Conservation (phyloP, 2,888 invertebrate genomes). For the Synanthedon vespiformis region DNA sequence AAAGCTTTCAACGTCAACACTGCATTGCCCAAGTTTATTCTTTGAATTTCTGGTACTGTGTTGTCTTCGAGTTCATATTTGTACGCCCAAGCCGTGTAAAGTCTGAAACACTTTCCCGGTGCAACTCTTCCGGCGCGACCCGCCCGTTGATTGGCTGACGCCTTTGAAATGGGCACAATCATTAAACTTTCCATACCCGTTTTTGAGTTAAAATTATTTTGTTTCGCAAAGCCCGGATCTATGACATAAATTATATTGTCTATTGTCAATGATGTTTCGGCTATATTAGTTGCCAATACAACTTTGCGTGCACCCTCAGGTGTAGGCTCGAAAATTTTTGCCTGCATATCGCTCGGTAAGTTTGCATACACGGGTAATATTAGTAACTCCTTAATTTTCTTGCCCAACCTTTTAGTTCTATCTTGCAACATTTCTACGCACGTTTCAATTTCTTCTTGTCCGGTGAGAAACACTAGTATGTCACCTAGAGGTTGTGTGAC, state of each 20-base stretch:
- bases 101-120: conserved; percentile 96
- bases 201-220: conserved; percentile 97
- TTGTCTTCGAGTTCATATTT: conserved; percentile 98
- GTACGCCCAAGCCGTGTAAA: conserved; percentile 99
- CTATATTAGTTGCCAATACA: conserved; percentile 97
- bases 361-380: conserved; percentile 98
- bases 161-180: conserved; percentile 98
- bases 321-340: conserved; percentile 98
- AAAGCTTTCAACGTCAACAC: conserved; percentile 96
- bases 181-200: conserved; percentile 99
- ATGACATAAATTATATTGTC: conserved; percentile 99
- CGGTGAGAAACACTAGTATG: conserved; percentile 95
- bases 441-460: conserved; percentile 91
- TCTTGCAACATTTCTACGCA: conserved; percentile 92
- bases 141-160: conserved; percentile 97
- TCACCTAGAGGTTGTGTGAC: conserved; percentile 97
- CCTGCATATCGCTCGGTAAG: conserved; percentile 98
- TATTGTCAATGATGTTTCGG: conserved; percentile 98
- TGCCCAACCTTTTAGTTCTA: conserved; percentile 90
- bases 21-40: conserved; percentile 97
- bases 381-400: conserved; percentile 91
- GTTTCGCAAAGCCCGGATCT: conserved; percentile 99
- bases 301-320: conserved; percentile 97
- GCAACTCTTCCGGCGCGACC: conserved; percentile 96
- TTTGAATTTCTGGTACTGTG: conserved; percentile 97